phyloP scores from a whole-genome alignment of 2,888 invertebrate species.

The Anaspis maculata region DNA sequence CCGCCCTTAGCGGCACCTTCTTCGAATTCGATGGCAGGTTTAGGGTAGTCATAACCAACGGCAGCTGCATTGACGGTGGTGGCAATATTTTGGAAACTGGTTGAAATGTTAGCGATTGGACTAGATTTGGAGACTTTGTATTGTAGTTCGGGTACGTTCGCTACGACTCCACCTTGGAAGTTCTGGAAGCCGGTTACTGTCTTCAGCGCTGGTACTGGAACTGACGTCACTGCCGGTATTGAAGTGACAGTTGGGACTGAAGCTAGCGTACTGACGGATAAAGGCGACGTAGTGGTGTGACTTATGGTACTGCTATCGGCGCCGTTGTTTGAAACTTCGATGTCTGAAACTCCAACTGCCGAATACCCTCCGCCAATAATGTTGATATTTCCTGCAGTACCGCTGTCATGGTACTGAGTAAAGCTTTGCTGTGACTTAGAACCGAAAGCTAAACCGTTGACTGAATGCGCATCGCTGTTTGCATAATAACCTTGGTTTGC shows the following conservation, averaged over 20 bases:
- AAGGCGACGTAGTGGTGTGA: conserved; percentile 20
- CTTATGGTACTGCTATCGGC: conserved; percentile 17
- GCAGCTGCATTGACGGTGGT: conserved; percentile 28
- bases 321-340: conserved; percentile 25
- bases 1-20: conserved; percentile 10
- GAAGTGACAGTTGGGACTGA: conserved; percentile 19
- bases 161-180: conserved; percentile 33
- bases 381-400: conserved; percentile 21
- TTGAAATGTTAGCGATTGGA: conserved; percentile 18
- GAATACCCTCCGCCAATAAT: conserved; percentile 35
- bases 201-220: conserved; percentile 28
- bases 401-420: conserved; percentile 7
- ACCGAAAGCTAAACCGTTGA: background rate
- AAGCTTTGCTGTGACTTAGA: conserved; percentile 11
- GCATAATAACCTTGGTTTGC: background rate
- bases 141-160: conserved; percentile 35
- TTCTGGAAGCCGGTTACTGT: conserved; percentile 24
- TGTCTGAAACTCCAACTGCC: conserved; percentile 24
- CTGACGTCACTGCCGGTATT: conserved; percentile 27
- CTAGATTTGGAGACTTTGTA: conserved; percentile 23
- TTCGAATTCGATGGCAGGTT: conserved; percentile 19
- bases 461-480: background rate
- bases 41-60: conserved; percentile 18
- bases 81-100: conserved; percentile 18
- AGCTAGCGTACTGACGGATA: conserved; percentile 18